Base-by-base conservation (phyloP, 2,113 vertebrate genomes). In the Hirundichthys speculiger region DNA sequence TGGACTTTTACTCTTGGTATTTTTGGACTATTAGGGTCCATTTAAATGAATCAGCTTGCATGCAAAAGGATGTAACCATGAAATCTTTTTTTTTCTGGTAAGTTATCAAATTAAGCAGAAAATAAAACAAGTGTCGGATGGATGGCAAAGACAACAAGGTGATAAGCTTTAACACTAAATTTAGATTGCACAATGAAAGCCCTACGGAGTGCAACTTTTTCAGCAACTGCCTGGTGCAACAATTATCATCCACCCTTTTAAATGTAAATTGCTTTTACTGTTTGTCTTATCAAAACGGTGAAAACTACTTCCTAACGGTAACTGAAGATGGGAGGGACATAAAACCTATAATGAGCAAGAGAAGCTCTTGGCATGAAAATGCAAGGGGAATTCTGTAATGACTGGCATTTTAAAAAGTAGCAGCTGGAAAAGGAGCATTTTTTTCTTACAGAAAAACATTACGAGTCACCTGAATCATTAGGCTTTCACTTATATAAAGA, bases 381-480 rank as follows among this genome's bases (percentile, higher is more conserved):
- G 11, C 30, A 34, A 34, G 30, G 9, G 4, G 30, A 34, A 34
- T 10, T 34, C 30, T 34, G 30, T 34, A 13, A 19, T 43, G 5
- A 51, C 8, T 58, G 39, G 64, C 40, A 16, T 46, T 12, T 16
- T 56, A 65, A 55, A 25, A 18, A 69, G 40, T 24, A 42, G 43
- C 46, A 21, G 18, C 39, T 67, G 38, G 25, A 75, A 74, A 20
- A 18, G 3, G 9, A 13, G n/a, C n/a, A n/a, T n/a, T n/a, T n/a
- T n/a, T n/a, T n/a, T n/a, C n/a, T n/a, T n/a, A n/a, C n/a, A n/a
- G n/a, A n/a, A 15, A 14, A 27, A 6, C 25, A 27, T 6, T 6
- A 27, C 25, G 3, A 10, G 11, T 6, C 30, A 10, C 30, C 30
- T 10, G 30, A 34, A 34, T 34, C 30, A 34, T 1, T 34, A 10